Conservation (phyloP, 2,888 invertebrate genomes). For the Notocelia uddmanniana region DNA sequence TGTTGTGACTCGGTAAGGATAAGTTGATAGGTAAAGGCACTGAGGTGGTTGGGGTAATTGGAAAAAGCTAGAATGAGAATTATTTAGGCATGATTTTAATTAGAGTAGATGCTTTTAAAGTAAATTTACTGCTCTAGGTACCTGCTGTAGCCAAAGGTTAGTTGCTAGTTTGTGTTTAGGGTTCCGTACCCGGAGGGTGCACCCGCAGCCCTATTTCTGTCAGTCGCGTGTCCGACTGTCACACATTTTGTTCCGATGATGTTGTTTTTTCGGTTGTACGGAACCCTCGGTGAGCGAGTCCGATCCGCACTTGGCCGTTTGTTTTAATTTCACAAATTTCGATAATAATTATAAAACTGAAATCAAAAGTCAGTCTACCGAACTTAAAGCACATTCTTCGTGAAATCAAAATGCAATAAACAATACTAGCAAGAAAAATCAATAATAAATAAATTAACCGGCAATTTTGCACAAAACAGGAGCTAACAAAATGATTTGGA, state of each 20-base stretch:
- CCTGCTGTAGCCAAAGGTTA: background rate
- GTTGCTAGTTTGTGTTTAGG: background rate
- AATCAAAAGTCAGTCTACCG: background rate
- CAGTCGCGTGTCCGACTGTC: no score
- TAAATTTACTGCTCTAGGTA: background rate
- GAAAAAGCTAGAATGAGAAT: background rate
- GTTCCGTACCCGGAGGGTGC: no score
- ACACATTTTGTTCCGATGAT: no score
- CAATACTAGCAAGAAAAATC: no score
- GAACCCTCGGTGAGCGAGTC: no score
- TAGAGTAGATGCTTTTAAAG: no score
- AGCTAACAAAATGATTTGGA: slow-evolving; percentile 56
- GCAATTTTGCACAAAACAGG: slow-evolving; percentile 37
- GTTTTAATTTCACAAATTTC: no score
- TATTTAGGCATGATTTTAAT: background rate
- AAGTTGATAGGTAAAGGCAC: background rate
- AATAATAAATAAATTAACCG: no score
- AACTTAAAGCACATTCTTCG: background rate
- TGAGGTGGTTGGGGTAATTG: background rate
- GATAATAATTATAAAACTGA: background rate
- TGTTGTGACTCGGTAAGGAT: background rate
- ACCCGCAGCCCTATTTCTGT: no score
- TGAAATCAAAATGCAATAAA: no score
- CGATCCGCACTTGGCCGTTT: no score
- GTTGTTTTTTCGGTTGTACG: no score